Percentiles rank a stretch among this genome's conserved stretches.
Conservation (phyloP, 35 echinoderm and acorn worm species). For the Amphiura filiformis region DNA sequence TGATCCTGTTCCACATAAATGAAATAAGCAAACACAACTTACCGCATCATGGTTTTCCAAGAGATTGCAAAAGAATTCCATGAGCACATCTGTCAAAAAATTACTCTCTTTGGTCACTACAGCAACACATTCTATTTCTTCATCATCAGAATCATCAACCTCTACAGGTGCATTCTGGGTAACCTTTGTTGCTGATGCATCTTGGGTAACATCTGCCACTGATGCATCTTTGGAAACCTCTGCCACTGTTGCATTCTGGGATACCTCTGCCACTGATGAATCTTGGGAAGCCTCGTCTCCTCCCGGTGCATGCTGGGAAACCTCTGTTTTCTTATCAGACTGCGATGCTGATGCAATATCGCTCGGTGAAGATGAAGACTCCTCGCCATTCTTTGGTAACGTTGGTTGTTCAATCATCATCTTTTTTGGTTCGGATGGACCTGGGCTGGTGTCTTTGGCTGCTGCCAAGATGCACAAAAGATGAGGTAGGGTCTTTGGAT, state of each 20-base stretch:
- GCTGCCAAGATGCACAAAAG: not conserved
- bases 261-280: not conserved
- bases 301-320: not conserved
- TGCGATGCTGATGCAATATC: not conserved
- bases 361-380: too few relatives aligned
- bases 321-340: not conserved
- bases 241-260: not conserved
- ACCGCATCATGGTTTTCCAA: not conserved
- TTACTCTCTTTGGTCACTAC: not conserved
- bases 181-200: not conserved
- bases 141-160: not conserved
- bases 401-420: too few relatives aligned
- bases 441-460: not conserved
- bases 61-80: not conserved
- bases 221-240: not conserved
- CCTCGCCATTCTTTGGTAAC: too few relatives aligned
- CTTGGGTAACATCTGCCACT: not conserved
- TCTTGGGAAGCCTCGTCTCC: not conserved
- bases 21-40: not conserved
- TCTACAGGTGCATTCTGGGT: not conserved
- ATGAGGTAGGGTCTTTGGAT: not conserved
- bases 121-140: not conserved
- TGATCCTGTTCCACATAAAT: not conserved
- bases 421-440: not conserved
- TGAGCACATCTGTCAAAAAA: not conserved